A percentile compares a stretch with the other conserved stretches of the same genome.
These are phyloP conservation scores for Pollicipes pollicipes DNA, from an alignment of 1,140 invertebrate genomes.

Conservation along the genomic window DNA sequence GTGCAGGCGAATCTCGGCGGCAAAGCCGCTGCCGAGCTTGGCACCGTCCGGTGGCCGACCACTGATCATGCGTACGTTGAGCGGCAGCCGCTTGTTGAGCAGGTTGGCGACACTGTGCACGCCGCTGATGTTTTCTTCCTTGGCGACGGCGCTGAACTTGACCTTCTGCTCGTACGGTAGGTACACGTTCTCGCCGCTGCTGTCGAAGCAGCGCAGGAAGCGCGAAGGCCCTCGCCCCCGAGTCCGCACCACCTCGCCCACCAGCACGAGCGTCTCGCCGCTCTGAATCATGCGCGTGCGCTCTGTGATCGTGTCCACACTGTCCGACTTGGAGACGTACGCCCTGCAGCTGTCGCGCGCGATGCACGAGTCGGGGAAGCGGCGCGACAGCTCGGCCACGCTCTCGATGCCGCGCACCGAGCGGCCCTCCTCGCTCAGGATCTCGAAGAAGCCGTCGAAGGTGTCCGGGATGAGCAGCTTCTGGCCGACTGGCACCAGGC, in stretches of 20 bases:
- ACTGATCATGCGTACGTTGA: conserved; percentile 75
- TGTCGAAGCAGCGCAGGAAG: conserved; percentile 68
- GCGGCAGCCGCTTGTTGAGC: conserved; percentile 64
- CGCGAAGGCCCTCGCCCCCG: conserved; percentile 35
- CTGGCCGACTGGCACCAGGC: conserved; percentile 56
- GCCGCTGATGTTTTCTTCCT: conserved; percentile 69
- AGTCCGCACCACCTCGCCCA: conserved; percentile 43
- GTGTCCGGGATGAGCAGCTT: conserved; percentile 71
- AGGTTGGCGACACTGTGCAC: conserved; percentile 47
- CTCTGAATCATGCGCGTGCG: conserved; percentile 48
- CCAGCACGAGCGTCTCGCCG: conserved; percentile 59
- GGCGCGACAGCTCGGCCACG: conserved; percentile 57
- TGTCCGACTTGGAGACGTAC: conserved; percentile 32
- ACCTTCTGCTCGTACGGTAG: conserved; percentile 68
- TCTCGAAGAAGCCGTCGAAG: conserved; percentile 81
- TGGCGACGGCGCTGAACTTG: conserved; percentile 72
- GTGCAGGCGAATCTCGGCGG: conserved; percentile 61
- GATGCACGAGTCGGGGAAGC: conserved; percentile 56
- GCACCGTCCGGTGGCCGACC: conserved; percentile 59
- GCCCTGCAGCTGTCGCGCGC: conserved; percentile 72
- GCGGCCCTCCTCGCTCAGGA: conserved; percentile 77
- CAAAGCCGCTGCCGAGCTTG: conserved; percentile 34
- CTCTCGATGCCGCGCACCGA: conserved; percentile 74
- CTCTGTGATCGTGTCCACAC: conserved; percentile 38
- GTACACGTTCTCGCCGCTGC: conserved; percentile 61